Conservation (phyloP, 2,888 invertebrate genomes). For the Caprella mutica region DNA sequence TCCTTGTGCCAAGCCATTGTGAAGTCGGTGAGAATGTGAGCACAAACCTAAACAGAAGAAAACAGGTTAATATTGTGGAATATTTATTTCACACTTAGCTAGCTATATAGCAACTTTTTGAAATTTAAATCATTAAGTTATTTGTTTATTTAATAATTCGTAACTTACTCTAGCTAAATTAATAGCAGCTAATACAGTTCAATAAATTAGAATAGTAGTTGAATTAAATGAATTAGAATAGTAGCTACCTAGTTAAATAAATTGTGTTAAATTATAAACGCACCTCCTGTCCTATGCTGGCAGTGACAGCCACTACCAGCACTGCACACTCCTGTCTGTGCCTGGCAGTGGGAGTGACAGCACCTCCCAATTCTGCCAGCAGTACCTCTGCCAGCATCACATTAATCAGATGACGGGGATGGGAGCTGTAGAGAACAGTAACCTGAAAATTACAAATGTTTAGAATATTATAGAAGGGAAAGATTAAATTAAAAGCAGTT, state of each 20-base stretch:
- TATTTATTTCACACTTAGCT: too few relatives aligned
- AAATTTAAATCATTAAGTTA: too few relatives aligned
- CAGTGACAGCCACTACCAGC: slow-evolving; percentile 69
- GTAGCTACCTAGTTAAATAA: too few relatives aligned
- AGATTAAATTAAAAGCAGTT: too few relatives aligned
- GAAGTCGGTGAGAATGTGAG: slow-evolving; percentile 29
- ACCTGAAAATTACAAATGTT: slow-evolving; percentile 45
- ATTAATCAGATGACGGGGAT: slow-evolving; percentile 74
- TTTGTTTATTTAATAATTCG: too few relatives aligned
- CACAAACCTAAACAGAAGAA: slow-evolving; percentile 19
- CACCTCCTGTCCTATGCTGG: slow-evolving; percentile 84
- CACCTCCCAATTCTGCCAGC: slow-evolving; percentile 47
- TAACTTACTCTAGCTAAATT: too few relatives aligned
- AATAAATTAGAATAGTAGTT: too few relatives aligned
- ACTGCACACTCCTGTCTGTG: slow-evolving; percentile 67
- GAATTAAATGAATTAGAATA: too few relatives aligned
- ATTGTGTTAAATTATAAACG: too few relatives aligned
- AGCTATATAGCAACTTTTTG: too few relatives aligned
- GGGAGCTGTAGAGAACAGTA: slow-evolving; percentile 63
- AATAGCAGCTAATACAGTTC: too few relatives aligned
- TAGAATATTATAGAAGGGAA: neutral
- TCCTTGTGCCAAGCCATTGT: slow-evolving; percentile 21
- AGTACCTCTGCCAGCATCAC: slow-evolving; percentile 58
- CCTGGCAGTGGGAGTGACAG: slow-evolving; percentile 27
- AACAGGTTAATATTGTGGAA: too few relatives aligned